Conservation (phyloP, 2,888 invertebrate species). For the Sipha maydis region DNA sequence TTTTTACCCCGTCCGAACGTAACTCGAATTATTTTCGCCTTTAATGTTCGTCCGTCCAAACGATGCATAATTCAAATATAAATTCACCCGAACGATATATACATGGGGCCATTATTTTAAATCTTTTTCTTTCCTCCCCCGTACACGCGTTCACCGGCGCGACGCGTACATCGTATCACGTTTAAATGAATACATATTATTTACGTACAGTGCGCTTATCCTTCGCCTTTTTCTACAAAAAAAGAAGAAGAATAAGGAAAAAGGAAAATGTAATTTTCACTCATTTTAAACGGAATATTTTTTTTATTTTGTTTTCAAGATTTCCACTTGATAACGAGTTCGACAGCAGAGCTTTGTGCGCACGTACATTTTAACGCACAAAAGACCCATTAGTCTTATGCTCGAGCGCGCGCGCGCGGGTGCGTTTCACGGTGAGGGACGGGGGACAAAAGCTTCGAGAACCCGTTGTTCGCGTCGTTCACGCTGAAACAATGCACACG, state of each 20-base stretch:
- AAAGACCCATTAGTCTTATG: constrained; percentile 19
- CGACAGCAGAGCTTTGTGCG: neutral
- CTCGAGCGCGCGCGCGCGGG: no score
- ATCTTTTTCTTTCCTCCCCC: neutral
- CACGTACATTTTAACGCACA: neutral
- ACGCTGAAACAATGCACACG: neutral
- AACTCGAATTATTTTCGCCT: neutral
- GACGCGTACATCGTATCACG: no score
- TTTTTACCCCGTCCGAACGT: neutral
- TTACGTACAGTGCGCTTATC: no score
- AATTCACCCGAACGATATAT: neutral
- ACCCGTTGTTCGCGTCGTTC: neutral
- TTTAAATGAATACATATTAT: neutral
- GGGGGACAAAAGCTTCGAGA: constrained; percentile 33
- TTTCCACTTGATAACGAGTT: neutral
- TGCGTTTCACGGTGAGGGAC: neutral
- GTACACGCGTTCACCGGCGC: neutral
- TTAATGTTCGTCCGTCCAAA: neutral
- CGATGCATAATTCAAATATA: neutral
- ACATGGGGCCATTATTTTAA: neutral
- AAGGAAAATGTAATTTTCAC: neutral
- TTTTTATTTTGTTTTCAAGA: neutral
- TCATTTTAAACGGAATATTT: neutral
- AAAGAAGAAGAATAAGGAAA: no score
- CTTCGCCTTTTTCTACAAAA: no score